Evolutionary conservation across 1,140 invertebrate genomes (phyloP).

Genomic region (Philotrypesis tridentata): DNA sequence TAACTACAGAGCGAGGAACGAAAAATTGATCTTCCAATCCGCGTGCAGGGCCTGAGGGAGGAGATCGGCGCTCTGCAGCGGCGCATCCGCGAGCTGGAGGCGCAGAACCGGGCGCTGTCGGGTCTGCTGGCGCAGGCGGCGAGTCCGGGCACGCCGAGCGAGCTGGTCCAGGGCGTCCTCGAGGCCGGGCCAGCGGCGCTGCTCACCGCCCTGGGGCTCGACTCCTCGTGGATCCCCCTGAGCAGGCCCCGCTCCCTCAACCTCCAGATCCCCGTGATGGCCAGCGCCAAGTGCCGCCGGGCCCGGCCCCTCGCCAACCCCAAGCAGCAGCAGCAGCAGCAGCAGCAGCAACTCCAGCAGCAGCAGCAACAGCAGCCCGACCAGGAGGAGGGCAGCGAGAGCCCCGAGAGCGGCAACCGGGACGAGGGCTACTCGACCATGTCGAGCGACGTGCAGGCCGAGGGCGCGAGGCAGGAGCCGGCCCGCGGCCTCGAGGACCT

Average conservation of each 20-base stretch:
- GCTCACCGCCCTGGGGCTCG: slow-evolving; percentile 68
- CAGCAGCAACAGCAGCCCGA: not conserved
- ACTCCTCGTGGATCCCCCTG: slow-evolving; percentile 78
- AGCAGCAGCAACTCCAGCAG: not conserved
- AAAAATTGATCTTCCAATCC: not conserved
- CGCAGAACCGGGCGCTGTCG: slow-evolving; percentile 80
- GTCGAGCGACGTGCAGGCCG: slow-evolving; percentile 89
- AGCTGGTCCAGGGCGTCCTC: slow-evolving; percentile 64
- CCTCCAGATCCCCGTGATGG: slow-evolving; percentile 76
- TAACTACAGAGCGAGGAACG: too few species aligned
- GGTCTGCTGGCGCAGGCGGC: slow-evolving; percentile 78
- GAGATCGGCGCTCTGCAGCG: slow-evolving; percentile 79
- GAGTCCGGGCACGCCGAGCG: slow-evolving; percentile 71
- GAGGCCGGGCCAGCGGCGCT: slow-evolving; percentile 64
- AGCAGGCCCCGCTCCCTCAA: slow-evolving; percentile 79
- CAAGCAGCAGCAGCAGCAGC: not conserved
- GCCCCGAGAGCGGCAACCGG: slow-evolving; percentile 83
- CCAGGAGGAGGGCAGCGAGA: slow-evolving; percentile 76
- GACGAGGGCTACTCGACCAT: slow-evolving; percentile 93
- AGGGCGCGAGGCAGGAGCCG: slow-evolving; percentile 76
- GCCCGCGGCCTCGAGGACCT: slow-evolving; percentile 80
- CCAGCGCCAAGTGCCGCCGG: slow-evolving; percentile 69
- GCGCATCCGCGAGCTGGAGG: slow-evolving; percentile 80
- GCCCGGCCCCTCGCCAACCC: slow-evolving; percentile 62
- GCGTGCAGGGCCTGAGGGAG: slow-evolving; percentile 77